Evolutionary conservation across 1,140 invertebrate genomes (phyloP).

Genomic region (Solen grandis): DNA sequence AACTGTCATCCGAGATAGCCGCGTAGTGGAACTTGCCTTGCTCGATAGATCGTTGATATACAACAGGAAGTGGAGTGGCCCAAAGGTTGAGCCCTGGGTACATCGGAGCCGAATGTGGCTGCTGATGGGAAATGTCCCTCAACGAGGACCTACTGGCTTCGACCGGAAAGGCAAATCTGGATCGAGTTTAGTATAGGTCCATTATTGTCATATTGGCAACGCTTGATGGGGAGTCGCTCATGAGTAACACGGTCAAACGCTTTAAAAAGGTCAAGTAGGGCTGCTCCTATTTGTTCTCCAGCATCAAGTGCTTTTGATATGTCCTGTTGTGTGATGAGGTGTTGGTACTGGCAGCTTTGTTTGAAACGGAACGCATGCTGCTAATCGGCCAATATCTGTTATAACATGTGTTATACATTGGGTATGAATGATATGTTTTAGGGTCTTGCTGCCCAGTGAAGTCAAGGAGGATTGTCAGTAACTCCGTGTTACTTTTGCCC

Average conservation of each 20-base stretch:
- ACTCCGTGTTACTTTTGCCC: too few relatives aligned
- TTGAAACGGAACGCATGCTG: too few relatives aligned
- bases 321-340: neutral
- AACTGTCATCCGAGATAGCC: neutral
- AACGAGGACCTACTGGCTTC: neutral
- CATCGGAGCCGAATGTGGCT: neutral
- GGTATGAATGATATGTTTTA: neutral
- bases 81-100: neutral
- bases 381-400: neutral
- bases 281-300: neutral
- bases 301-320: neutral
- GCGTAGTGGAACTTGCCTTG: neutral
- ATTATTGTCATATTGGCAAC: neutral
- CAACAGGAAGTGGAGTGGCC: neutral
- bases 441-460: neutral
- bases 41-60: neutral
- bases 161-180: neutral
- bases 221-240: neutral
- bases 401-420: neutral
- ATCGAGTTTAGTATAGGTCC: neutral
- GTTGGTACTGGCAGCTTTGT: neutral
- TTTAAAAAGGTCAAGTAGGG: neutral
- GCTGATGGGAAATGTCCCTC: neutral
- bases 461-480: too few relatives aligned
- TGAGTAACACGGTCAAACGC: neutral